phyloP scores from a whole-genome alignment of 1,140 invertebrate species.

The Pseudomyrmex pallidus region DNA sequence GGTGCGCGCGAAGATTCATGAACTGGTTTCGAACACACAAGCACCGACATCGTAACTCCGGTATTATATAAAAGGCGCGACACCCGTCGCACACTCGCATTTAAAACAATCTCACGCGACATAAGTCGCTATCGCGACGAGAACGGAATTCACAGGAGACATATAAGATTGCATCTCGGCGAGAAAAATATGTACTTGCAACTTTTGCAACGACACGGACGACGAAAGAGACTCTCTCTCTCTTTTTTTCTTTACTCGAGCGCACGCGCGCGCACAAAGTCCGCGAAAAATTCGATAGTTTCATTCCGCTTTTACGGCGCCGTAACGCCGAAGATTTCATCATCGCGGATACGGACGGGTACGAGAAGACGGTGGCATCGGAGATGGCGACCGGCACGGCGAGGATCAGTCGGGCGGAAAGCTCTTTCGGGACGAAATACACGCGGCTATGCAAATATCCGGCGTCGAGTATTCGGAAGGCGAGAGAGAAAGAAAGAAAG shows the following conservation, averaged over 20 bases:
- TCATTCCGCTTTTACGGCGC: slow-evolving; percentile 62
- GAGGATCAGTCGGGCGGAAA: slow-evolving; percentile 52
- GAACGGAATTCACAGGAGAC: slow-evolving; percentile 26
- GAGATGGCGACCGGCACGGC: neutral
- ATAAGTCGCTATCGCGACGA: slow-evolving; percentile 12
- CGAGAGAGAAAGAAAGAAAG: too few relatives aligned
- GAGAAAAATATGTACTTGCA: slow-evolving; percentile 25
- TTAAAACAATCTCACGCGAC: slow-evolving; percentile 52
- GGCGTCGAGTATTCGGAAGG: slow-evolving; percentile 21
- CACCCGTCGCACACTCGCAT: slow-evolving; percentile 7
- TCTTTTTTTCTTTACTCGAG: too few relatives aligned
- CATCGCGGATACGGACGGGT: slow-evolving; percentile 44
- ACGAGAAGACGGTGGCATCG: slow-evolving; percentile 18
- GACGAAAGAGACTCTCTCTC: neutral
- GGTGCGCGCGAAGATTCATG: slow-evolving; percentile 27
- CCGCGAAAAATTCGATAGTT: slow-evolving; percentile 64
- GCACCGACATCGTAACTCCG: slow-evolving; percentile 6
- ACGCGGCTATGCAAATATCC: slow-evolving; percentile 60
- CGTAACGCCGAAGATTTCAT: slow-evolving; percentile 68
- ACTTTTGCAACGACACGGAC: neutral
- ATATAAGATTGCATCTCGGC: slow-evolving; percentile 30
- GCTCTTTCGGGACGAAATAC: slow-evolving; percentile 62
- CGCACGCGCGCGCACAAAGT: neutral
- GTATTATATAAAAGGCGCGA: neutral
- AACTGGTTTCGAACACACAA: slow-evolving; percentile 40